A percentile compares a stretch with the other conserved stretches of the same genome.
These are phyloP conservation scores for zebrafish (Danio rerio) DNA, from an alignment of 2,113 vertebrate species.

Conservation along the genomic window GRCz12tu NC_133176.1:25395001-25395500, in stretches of 20 bases:
- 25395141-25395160: no score
- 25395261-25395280: background rate
- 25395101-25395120: no score
- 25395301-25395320: background rate
- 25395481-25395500: constrained; percentile 54
- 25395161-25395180: no score
- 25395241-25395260: background rate
- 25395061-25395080: no score
- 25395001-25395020: no score
- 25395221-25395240: background rate
- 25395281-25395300: background rate
- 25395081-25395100: no score
- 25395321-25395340: constrained; percentile 9
- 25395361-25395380: background rate
- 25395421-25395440: constrained; percentile 44
- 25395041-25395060: no score
- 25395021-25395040: no score
- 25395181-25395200: no score
- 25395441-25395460: constrained; percentile 24
- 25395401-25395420: constrained; percentile 68
- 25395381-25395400: constrained; percentile 7
- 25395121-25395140: no score
- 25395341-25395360: background rate
- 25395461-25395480: constrained; percentile 24
- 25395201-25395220: background rate